Evolutionary conservation across 2,797 vertebrate genomes (phyloP), one percentile per base, ranked within the genome.

Genomic region (Sebastolobus alascanus): DNA sequence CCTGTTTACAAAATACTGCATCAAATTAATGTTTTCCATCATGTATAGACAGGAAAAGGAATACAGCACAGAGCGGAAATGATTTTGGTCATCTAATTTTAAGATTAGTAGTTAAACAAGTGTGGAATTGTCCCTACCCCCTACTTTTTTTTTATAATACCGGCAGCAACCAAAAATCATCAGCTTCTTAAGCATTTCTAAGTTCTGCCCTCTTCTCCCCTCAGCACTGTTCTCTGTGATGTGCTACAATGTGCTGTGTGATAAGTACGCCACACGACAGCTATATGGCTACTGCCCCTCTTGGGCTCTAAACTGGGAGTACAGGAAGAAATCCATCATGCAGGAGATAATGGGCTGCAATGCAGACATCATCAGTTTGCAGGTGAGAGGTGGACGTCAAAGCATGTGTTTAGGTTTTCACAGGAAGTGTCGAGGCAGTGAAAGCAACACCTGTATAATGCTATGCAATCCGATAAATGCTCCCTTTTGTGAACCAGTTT

Each of bases 301-400:
- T 29, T 99, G 98, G 98, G 98, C 98, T 58, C 92, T 99, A 83
- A 98, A 97, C 94, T 99, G 98, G 98, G 98, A 99, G 82, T 99
- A 99, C 95, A 96, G 98, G 95, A 99, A 99, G 96, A 99, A 99
- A 94, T 97, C 97, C 92, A 99, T 99, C 94, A 99, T 99, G 95
- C 98, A 98, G 95, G 98, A 99, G 95, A 99, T 99, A 84, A 87
- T 99, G 90, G 96, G 94, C 93, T 99, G 97, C 94, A 97, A 96
- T 77, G 97, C 98, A 69, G 98, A 99, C 93, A 97, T 99, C 94
- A 97, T 99, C 94, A 99, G 98, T 92, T 96, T 99, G 93, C 98
- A 99, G 97, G 98, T 99, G 92, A 96, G 94, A 85, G 22, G 67
- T 13, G 7, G 22, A 27, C 0, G 0, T 54, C 22, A 59, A 52